Percentiles rank a stretch among this genome's conserved stretches.
Conservation (phyloP, 2,888 invertebrate genomes). For the Eristalis pertinax region DNA sequence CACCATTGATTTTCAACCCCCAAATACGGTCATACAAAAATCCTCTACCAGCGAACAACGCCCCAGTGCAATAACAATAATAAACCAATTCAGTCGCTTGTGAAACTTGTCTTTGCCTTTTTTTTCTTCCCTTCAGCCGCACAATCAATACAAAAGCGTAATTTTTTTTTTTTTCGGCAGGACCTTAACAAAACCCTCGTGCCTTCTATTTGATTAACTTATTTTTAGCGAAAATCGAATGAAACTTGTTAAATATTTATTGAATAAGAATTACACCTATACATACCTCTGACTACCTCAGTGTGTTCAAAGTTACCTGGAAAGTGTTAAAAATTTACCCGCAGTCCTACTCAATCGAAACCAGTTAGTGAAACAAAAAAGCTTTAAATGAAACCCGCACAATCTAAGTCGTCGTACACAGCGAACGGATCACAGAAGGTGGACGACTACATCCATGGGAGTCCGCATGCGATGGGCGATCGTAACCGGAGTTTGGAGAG, state of each 20-base stretch:
- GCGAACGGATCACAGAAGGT: conserved; percentile 18
- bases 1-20: conserved; percentile 55
- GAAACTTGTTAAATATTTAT: conserved; percentile 39
- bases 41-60: conserved; percentile 49
- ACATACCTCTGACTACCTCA: conserved; percentile 47
- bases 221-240: conserved; percentile 6
- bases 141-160: conserved; percentile 46
- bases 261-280: conserved; percentile 3
- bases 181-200: conserved; percentile 44
- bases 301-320: conserved; percentile 43
- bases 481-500: conserved; percentile 50
- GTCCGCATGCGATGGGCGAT: conserved; percentile 30
- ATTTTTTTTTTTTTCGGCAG: conserved; percentile 24
- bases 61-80: conserved; percentile 70
- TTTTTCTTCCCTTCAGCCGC: conserved; percentile 34
- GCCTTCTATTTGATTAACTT: conserved; percentile 44
- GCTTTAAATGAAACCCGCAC: conserved; percentile 58
- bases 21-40: conserved; percentile 29
- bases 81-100: conserved; percentile 60
- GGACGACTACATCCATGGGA: conserved; percentile 16
- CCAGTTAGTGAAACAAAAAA: conserved; percentile 33
- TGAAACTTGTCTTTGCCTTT: conserved; percentile 22
- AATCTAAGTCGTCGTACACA: conserved; percentile 30
- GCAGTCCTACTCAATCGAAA: neutral
- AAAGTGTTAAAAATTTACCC: conserved; percentile 8